Percentiles rank a stretch among this genome's conserved stretches.
phyloP scores from a whole-genome alignment of 2,797 vertebrate species.

The Eutrigla gurnardus region DNA sequence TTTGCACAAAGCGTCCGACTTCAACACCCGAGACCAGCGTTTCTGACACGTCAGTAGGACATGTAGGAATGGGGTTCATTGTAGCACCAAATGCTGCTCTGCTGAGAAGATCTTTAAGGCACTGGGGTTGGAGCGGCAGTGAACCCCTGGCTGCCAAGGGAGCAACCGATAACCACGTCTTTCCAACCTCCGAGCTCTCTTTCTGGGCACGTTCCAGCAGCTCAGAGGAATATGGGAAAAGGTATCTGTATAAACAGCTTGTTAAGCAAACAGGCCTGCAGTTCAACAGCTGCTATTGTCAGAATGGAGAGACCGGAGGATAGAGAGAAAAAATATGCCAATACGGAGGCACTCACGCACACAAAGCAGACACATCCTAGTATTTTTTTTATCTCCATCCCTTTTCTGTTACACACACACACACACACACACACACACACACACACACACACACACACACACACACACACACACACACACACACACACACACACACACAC shows the following conservation, averaged over 20 bases:
- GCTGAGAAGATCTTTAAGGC: background rate
- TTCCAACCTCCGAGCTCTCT: conserved; percentile 11
- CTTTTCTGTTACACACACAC: background rate
- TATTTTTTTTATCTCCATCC: no score
- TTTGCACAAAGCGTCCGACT: background rate
- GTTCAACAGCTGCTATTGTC: conserved; percentile 57
- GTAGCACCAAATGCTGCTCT: background rate
- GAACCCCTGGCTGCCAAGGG: background rate
- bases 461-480: conserved; percentile 1
- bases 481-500: conserved; percentile 14
- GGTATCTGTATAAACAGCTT: conserved; percentile 59
- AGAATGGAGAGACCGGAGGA: conserved; percentile 27
- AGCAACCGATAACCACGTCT: conserved; percentile 16
- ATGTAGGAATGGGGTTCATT: background rate
- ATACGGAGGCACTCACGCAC: background rate
- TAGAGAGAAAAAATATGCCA: conserved; percentile 18
- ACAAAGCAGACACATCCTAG: background rate
- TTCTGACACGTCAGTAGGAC: no score
- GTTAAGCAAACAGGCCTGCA: conserved; percentile 50
- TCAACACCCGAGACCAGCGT: background rate
- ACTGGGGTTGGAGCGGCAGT: background rate
- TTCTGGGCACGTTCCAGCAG: conserved; percentile 36
- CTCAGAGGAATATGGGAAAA: conserved; percentile 47
- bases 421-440: conserved; percentile 6
- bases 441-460: conserved; percentile 1